Conservation (phyloP, 2,797 vertebrate genomes). For the Tiaroga cobitis region DNA sequence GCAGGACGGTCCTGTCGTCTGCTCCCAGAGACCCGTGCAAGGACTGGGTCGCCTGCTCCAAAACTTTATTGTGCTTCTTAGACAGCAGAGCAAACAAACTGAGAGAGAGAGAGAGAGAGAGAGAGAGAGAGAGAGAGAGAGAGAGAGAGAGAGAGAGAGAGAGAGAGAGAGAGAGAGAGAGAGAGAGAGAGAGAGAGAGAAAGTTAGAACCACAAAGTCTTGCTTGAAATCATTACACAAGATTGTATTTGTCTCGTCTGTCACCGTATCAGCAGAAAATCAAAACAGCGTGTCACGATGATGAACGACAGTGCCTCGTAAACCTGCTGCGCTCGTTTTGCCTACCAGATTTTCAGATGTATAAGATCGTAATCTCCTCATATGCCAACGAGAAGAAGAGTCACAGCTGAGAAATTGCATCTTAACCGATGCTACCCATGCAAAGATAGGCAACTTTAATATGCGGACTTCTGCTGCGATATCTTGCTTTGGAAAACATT, state of each 20-base stretch:
- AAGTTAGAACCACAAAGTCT: slow-evolving; percentile 50
- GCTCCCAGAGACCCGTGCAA: slow-evolving; percentile 83
- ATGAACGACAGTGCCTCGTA: neutral
- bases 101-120: slow-evolving; percentile 40
- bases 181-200: slow-evolving; percentile 12
- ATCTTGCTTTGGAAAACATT: neutral
- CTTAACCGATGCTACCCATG: neutral
- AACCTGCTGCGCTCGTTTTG: neutral
- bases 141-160: slow-evolving; percentile 45
- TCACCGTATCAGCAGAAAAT: neutral
- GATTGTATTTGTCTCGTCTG: neutral
- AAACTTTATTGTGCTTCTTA: slow-evolving; percentile 98
- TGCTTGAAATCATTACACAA: neutral
- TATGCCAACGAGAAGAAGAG: neutral
- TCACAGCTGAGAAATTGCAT: neutral
- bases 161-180: slow-evolving; percentile 43
- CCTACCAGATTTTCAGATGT: neutral
- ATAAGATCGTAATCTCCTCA: neutral
- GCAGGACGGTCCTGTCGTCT: slow-evolving; percentile 82
- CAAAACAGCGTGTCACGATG: neutral
- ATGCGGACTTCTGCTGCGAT: neutral
- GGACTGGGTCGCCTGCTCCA: slow-evolving; percentile 97
- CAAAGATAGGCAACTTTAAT: neutral
- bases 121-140: slow-evolving; percentile 42
- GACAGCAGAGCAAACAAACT: slow-evolving; percentile 97